Base-by-base conservation (phyloP, 2,888 invertebrate species). In the Hecatera dysodea region DNA sequence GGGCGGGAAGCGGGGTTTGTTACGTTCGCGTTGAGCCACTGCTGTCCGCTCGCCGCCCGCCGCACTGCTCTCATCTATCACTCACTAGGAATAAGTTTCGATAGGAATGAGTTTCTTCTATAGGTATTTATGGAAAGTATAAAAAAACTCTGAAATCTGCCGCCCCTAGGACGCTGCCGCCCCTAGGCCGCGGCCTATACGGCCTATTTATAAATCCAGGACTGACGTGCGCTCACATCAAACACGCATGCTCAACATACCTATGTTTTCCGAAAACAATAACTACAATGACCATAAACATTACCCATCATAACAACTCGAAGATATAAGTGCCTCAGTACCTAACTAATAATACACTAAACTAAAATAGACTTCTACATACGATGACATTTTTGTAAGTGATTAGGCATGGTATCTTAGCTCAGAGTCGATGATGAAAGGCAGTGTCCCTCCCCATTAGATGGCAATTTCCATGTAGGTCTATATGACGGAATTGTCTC, bases 201-300 rank as follows among this genome's bases (percentile, higher is more conserved):
- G n/a, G n/a, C n/a, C n/a, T n/a, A n/a, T n/a, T n/a, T n/a, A n/a
- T n/a, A n/a, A n/a, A n/a, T n/a, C n/a, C n/a, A n/a, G n/a, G n/a
- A n/a, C n/a, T n/a, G n/a, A n/a, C n/a, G n/a, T n/a, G 46, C 42
- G 56, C 33, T 67, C 57, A 33, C 77, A 67, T 19, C n/a, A 39
- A 50, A 66, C 75, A 75, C 78, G 68, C 75, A 78, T 67, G 53
- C n/a, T 42, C 53, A 63, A 61, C 46, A 27, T 57, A 52, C 12
- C n/a, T 1, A 60, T 39, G 5, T 74, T 62, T 52, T 56, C 17
- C 42, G 24, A 75, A 78, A 67, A 64, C 50, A 75, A 78, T 27
- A 44, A 19, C 19, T 44, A 42, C 42, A 24, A 67, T 24, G 6
- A 42, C 17, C 52, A 60, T 64, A 39, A 52, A 46, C 50, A 52